Evolutionary conservation across 2,888 invertebrate species (phyloP).

Genomic region (Cynaeus angustus): DNA sequence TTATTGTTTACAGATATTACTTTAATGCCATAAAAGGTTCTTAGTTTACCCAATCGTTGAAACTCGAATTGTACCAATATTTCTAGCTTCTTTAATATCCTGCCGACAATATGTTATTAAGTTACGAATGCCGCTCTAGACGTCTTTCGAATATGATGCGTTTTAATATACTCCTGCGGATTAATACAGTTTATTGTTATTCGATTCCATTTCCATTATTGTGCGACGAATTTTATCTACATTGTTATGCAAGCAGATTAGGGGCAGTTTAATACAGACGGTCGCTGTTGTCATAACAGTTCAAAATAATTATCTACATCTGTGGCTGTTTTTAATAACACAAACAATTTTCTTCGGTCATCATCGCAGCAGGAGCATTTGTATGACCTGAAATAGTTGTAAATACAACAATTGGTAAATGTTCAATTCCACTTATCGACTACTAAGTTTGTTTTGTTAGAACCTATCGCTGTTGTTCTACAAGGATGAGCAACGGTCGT

Average conservation of each 20-base stretch:
- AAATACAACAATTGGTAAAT: constrained; percentile 74
- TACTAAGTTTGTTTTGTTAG: constrained; percentile 71
- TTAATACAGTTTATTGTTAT: not conserved
- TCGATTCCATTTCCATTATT: not conserved
- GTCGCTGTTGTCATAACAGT: not conserved
- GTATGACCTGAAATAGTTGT: constrained; percentile 72
- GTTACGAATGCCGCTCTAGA: not conserved
- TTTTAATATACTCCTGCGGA: not conserved
- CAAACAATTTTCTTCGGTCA: constrained; percentile 75
- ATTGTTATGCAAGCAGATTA: too few relatives aligned
- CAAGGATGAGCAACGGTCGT: constrained; percentile 72
- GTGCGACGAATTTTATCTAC: too few relatives aligned
- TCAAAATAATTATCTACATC: too few relatives aligned
- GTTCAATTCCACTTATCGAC: constrained; percentile 74
- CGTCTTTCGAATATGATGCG: not conserved
- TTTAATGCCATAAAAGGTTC: not conserved
- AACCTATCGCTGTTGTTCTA: constrained; percentile 75
- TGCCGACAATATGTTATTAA: not conserved
- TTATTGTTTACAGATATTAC: not conserved
- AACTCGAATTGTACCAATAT: not conserved
- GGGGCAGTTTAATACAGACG: too few relatives aligned
- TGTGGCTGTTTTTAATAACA: constrained; percentile 67
- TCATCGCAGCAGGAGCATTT: constrained; percentile 73
- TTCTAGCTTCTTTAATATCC: not conserved
- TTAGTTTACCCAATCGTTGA: not conserved